Percentiles rank a stretch among this genome's conserved stretches.
phyloP scores from a whole-genome alignment of 2,888 invertebrate species.

The Stramonita haemastoma region DNA sequence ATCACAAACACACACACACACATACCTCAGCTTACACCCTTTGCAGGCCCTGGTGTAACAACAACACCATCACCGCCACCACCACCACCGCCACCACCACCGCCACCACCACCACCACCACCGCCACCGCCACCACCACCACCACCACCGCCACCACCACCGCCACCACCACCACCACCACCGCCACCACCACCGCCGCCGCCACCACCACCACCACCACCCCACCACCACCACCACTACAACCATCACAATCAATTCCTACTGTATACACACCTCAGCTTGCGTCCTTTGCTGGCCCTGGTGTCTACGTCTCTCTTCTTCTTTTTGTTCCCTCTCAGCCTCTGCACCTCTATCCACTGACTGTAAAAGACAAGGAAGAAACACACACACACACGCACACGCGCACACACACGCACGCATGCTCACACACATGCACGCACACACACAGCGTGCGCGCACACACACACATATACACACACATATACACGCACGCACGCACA shows the following conservation, averaged over 20 bases:
- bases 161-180: neutral
- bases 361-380: conserved; percentile 73
- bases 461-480: neutral
- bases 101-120: neutral
- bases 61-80: too few species aligned
- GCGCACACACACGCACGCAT: too few species aligned
- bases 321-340: conserved; percentile 90
- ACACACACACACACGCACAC: neutral
- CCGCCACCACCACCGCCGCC: neutral
- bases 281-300: conserved; percentile 94
- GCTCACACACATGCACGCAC: neutral
- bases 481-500: neutral
- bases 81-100: neutral
- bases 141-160: neutral
- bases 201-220: too few species aligned
- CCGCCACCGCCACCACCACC: neutral
- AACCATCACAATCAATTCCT: too few species aligned
- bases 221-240: too few species aligned
- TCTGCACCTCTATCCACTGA: conserved; percentile 95
- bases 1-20: neutral
- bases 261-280: conserved; percentile 80
- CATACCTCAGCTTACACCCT: conserved; percentile 88
- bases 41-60: conserved; percentile 96
- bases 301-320: conserved; percentile 95
- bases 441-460: neutral